phyloP scores from a whole-genome alignment of 2,113 vertebrate genomes.

The Vicugna pacos region DNA sequence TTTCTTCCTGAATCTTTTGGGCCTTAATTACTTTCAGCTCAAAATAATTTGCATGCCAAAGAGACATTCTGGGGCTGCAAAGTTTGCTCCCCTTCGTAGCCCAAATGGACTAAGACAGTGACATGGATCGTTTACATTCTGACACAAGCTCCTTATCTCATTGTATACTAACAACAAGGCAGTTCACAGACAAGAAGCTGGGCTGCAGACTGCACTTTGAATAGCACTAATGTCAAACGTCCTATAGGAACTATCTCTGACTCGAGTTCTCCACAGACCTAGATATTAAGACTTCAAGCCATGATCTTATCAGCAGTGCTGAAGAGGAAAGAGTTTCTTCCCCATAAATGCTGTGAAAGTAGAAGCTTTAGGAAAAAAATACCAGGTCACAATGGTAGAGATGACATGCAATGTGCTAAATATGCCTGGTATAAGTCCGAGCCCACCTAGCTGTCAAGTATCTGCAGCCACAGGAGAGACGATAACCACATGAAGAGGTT shows the following conservation, averaged over 20 bases:
- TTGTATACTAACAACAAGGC: not conserved
- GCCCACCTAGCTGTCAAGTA: not conserved
- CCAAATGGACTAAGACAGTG: not conserved
- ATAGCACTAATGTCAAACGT: not conserved
- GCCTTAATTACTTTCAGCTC: not conserved
- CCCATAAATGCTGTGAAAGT: not conserved
- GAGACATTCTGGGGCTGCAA: not conserved
- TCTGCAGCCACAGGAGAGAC: not conserved
- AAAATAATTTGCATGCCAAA: not conserved
- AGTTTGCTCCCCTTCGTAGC: not conserved
- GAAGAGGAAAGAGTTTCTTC: not conserved
- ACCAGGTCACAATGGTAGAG: not conserved
- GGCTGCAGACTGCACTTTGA: not conserved
- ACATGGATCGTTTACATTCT: not conserved
- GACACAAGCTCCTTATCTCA: not conserved
- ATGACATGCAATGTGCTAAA: not conserved
- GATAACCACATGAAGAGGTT: not conserved
- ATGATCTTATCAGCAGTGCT: not conserved
- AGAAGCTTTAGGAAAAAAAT: not conserved
- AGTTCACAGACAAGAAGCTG: not conserved
- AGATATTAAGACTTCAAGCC: not conserved
- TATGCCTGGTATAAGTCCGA: not conserved
- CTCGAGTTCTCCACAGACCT: not conserved
- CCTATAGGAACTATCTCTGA: not conserved
- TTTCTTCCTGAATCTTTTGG: not conserved